Evolutionary conservation across 1,140 invertebrate species (phyloP).

Genomic region (Hormaphis cornu): DNA sequence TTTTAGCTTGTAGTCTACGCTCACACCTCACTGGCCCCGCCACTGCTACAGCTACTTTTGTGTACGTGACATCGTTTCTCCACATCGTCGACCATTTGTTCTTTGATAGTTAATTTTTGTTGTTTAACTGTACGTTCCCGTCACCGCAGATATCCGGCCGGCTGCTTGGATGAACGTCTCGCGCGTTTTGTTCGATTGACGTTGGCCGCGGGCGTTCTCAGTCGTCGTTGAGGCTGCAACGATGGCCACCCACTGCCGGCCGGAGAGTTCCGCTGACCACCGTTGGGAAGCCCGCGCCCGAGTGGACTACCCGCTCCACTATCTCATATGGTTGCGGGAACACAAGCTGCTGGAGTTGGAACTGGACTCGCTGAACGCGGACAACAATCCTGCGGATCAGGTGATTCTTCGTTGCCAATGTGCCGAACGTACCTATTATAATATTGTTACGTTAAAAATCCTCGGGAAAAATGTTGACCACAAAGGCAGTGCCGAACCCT

Average conservation of each 20-base stretch:
- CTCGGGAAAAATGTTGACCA: no score
- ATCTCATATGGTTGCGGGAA: constrained; percentile 8
- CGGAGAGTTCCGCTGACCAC: not conserved
- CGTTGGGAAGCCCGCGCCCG: not conserved
- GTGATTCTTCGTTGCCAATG: not conserved
- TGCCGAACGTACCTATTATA: not conserved
- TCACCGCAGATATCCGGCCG: no score
- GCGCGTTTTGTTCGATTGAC: not conserved
- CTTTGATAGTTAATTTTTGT: no score
- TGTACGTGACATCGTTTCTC: no score
- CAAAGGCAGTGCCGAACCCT: no score
- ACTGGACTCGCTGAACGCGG: not conserved
- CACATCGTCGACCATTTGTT: no score
- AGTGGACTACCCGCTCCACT: not conserved
- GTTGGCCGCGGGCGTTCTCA: not conserved
- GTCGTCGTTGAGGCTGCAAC: not conserved
- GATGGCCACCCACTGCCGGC: not conserved
- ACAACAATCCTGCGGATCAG: not conserved
- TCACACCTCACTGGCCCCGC: no score
- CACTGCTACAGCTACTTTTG: no score
- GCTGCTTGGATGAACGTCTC: no score
- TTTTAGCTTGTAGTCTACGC: no score
- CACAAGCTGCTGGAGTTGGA: not conserved
- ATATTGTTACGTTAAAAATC: no score
- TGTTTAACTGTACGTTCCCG: no score